Evolutionary conservation across 2,113 vertebrate species (phyloP).

Genomic region (Aix galericulata): DNA sequence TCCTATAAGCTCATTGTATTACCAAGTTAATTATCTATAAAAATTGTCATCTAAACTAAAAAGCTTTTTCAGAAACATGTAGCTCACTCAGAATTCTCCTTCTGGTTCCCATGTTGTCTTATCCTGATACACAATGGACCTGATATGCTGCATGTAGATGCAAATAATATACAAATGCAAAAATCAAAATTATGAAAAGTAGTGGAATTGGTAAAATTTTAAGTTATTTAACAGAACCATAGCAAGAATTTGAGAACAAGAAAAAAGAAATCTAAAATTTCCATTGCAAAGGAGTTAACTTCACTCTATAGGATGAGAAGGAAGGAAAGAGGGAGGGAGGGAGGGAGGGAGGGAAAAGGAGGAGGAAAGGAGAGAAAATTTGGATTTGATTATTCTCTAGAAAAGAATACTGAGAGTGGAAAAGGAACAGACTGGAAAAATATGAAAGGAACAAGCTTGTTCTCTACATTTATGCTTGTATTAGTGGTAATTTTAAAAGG

Average conservation of each 20-base stretch:
- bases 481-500: not conserved
- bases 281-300: not conserved
- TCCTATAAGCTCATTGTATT: not conserved
- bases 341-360: not conserved
- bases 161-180: accelerated
- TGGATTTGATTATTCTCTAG: not conserved
- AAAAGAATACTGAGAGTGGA: not conserved
- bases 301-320: not conserved
- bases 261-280: not conserved
- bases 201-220: not conserved
- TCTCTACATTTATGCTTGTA: not conserved
- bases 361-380: not conserved
- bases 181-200: not conserved
- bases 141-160: not conserved
- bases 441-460: not conserved
- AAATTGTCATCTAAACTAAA: not conserved
- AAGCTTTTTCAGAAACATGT: not conserved
- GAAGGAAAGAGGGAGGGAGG: too few relatives aligned
- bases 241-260: not conserved
- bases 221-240: not conserved
- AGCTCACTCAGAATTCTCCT: not conserved
- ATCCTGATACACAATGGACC: not conserved
- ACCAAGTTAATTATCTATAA: not conserved
- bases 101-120: not conserved
- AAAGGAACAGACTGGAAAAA: not conserved